Conservation (phyloP, 2,113 vertebrate genomes). For the Plecturocebus donacophilus region DNA sequence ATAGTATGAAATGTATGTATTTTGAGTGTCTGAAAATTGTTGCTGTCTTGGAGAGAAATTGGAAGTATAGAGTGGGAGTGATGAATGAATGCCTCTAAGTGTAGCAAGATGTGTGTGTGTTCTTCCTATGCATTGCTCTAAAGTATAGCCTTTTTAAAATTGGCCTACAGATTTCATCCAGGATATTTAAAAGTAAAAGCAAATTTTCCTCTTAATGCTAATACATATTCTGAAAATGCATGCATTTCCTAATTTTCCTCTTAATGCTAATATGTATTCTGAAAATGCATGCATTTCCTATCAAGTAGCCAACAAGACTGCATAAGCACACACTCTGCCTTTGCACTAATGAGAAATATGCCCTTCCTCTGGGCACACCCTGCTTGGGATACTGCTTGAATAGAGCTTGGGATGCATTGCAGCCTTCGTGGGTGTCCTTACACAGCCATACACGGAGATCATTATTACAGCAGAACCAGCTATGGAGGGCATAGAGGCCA, state of each 20-base stretch:
- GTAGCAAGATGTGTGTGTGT: slow-evolving; percentile 59
- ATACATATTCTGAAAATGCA: neutral
- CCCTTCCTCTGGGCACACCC: too few species aligned
- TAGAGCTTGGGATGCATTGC: neutral
- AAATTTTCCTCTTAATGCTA: neutral
- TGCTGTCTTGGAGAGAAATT: slow-evolving; percentile 67
- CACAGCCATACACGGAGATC: neutral
- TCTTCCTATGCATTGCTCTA: slow-evolving; percentile 62
- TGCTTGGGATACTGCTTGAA: neutral
- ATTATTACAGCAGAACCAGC: neutral
- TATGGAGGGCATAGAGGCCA: too few species aligned
- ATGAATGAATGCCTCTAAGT: slow-evolving; percentile 76
- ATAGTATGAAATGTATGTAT: slow-evolving; percentile 69
- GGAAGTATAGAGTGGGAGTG: slow-evolving; percentile 76
- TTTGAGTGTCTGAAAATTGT: slow-evolving; percentile 69
- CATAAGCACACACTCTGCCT: neutral
- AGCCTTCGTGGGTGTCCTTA: neutral
- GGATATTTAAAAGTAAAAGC: slow-evolving; percentile 38
- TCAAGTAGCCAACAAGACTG: too few species aligned
- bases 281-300: neutral
- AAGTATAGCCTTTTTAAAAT: slow-evolving; percentile 56
- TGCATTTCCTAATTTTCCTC: neutral
- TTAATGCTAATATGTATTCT: neutral
- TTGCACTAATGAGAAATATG: fast-evolving
- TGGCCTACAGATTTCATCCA: slow-evolving; percentile 41